Evolutionary conservation across 2,113 vertebrate species (phyloP).

Genomic region (Pogona vitticeps): DNA sequence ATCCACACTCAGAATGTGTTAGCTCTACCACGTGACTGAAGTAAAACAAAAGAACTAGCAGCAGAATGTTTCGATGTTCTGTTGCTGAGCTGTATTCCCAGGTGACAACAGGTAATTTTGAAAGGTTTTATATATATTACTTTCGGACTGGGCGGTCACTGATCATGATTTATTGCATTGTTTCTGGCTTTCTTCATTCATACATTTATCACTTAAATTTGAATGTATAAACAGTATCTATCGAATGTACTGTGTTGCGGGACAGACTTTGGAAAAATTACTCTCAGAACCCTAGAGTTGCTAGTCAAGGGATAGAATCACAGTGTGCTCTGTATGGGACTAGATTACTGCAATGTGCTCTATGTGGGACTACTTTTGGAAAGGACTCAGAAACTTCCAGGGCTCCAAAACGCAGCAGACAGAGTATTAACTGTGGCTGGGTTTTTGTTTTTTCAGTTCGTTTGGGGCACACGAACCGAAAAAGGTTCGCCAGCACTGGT

Average conservation of each 20-base stretch:
- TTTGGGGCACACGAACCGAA: too few species aligned
- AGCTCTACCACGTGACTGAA: background rate
- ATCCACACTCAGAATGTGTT: background rate
- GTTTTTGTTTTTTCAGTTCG: too few species aligned
- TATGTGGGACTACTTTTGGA: too few species aligned
- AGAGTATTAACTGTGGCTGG: too few species aligned
- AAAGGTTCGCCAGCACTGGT: too few species aligned
- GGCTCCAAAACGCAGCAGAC: too few species aligned
- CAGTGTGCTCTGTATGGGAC: too few species aligned
- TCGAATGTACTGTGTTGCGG: background rate
- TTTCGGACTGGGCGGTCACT: background rate
- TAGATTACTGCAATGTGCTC: too few species aligned
- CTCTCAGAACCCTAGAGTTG: too few species aligned
- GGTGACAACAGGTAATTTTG: background rate
- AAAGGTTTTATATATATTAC: background rate
- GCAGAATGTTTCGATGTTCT: background rate
- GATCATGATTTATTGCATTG: background rate
- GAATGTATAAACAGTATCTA: background rate
- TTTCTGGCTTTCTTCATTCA: background rate
- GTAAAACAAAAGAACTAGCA: background rate
- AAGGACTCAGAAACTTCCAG: too few species aligned
- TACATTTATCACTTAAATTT: background rate
- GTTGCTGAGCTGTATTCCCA: background rate
- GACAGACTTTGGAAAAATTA: too few species aligned
- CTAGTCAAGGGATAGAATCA: too few species aligned